phyloP scores from a whole-genome alignment of 2,113 vertebrate species.

The Dermatemys mawii region DNA sequence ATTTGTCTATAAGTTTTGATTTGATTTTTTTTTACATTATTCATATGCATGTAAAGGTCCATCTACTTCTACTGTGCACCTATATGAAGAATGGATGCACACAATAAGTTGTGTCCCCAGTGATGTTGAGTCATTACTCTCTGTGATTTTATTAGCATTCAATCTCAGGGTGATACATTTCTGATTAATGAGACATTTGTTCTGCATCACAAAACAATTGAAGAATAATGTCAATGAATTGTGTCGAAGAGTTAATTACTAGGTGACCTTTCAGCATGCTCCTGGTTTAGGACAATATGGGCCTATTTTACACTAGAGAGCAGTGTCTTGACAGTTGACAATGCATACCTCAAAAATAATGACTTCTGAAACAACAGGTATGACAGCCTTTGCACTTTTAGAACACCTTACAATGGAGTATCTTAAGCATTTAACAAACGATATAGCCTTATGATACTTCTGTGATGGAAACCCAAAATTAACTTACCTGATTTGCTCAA shows the following conservation, averaged over 20 bases:
- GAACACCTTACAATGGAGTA: rapidly evolving
- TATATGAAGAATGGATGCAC: conserved; percentile 2
- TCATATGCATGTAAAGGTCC: background rate
- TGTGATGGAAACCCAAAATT: background rate
- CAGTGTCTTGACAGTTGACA: background rate
- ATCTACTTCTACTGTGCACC: background rate
- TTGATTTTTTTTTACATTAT: background rate
- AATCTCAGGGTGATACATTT: conserved; percentile 49
- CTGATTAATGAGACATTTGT: conserved; percentile 76
- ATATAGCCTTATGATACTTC: background rate
- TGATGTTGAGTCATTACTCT: conserved; percentile 38
- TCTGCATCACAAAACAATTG: conserved; percentile 72
- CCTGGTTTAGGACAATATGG: conserved; percentile 42
- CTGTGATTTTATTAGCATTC: conserved; percentile 59
- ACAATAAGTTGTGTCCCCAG: background rate
- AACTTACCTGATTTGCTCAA: background rate
- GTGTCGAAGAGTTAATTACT: conserved; percentile 69
- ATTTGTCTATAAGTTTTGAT: background rate
- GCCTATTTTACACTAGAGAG: background rate
- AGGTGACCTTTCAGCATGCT: conserved; percentile 47
- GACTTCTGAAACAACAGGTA: background rate
- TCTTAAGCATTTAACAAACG: background rate
- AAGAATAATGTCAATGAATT: conserved; percentile 69
- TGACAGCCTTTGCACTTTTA: background rate
- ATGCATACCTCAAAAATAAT: background rate